Evolutionary conservation across 1,140 invertebrate genomes (phyloP), one percentile per base, ranked within the genome.

Genomic region (Zaprionus taronus): DNA sequence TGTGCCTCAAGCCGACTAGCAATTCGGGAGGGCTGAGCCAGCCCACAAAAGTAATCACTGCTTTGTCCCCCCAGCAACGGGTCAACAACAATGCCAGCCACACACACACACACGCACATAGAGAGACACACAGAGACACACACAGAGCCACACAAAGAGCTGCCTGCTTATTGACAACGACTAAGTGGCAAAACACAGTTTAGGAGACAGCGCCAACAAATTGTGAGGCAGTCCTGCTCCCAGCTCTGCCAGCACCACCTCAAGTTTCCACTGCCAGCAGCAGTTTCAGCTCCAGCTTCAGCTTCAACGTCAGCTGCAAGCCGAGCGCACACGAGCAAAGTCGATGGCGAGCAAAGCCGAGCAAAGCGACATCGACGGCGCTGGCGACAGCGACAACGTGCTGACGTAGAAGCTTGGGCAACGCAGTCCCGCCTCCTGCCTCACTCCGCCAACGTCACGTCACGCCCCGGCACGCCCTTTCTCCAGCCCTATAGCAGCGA

Each of bases 171-270:
- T 89, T 89, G 84, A 84, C 84, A 89, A 72, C 72, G 73, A 68
- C 81, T 75, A 80, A 83, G 80, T 87, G 83, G 72, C 65, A 81
- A 81, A 84, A 84, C 68, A 89, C 71, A 77, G 72, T 79, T 89
- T 74, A 83, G 80, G 17, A 28, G 58, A 26, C 36, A 49, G 22
- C 36, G 36, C 26, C 53, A 55, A 56, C 38, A 66, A 69, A 67
- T 51, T 72, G 75, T 65, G 63, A 66, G 73, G 53, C 55, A 76
- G 26, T 69, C 47, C 65, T 41, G 47, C 60, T 53, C 9, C 9
- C 31, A 11, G 31, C 20, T 31, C 17, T 6, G 44, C 11, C 24
- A 15, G 14, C 38, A 7, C 28, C 28, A 31, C 28, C 28, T 31
- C 9, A 4, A 20, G 17, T 22, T 49, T 11, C 26, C 26, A 4